Base-by-base conservation (phyloP, 2,888 invertebrate genomes). In the Brachypalpus laphriformis region DNA sequence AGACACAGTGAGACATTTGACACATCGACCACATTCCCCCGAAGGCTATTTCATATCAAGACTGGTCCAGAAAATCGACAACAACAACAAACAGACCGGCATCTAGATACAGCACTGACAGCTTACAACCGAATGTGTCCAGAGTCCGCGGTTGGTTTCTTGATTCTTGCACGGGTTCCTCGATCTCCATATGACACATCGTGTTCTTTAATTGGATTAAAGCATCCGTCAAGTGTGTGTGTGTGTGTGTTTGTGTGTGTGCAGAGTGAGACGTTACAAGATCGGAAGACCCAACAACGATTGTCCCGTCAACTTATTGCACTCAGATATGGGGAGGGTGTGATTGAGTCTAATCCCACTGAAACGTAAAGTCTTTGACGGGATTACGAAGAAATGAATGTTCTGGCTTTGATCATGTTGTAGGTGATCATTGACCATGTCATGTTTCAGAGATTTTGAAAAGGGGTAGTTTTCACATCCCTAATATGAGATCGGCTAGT, bases 171-270 rank as follows among this genome's bases (percentile, higher is more conserved):
- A 54, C 47, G 45, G 42, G 47, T 25, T 28, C 8, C 42, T 28
- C n/a, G 42, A 16, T 47, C 49, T 57, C 81, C 81, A 81, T 85
- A 85, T 75, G 85, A 85, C 85, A 85, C 85, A 66, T 80, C 71
- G 59, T 76, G 81, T 87, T 87, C 82, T 87, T 87, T 88, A 88
- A 88, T 88, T 88, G 88, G 88, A 88, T 88, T 88, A 88, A 87
- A 86, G 87, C 87, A 87, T 88, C 88, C 87, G 87, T 88, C 88
- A 82, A 76, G 72, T 63, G 34, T 80, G 59, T 28, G 72, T 61
- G 16, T 80, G 57, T n/a, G n/a, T n/a, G n/a, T n/a, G n/a, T n/a
- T n/a, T n/a, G n/a, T n/a, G n/a, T n/a, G n/a, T n/a, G n/a, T 28
- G 65, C 54, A 70, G 80, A 85, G 85, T 85, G 61, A 85, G 85